Conservation (phyloP, 2,888 invertebrate genomes). For the Siphlonurus alternatus region DNA sequence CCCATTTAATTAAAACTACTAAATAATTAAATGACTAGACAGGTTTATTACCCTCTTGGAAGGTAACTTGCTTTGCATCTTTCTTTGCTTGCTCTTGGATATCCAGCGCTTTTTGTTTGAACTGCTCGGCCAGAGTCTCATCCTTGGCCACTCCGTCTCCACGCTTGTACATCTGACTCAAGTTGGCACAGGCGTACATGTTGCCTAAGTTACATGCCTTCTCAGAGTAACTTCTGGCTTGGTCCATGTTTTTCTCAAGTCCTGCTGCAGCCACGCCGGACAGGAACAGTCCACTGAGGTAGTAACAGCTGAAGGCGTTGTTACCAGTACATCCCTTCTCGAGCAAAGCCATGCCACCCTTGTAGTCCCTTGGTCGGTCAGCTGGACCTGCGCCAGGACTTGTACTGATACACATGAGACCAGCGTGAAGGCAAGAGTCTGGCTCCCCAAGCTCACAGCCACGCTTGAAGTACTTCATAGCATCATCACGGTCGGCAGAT, state of each 20-base stretch:
- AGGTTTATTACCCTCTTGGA: constrained; percentile 27
- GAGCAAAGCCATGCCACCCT: constrained; percentile 30
- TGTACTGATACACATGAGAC: constrained; percentile 39
- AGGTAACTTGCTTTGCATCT: constrained; percentile 25
- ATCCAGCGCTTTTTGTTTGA: constrained; percentile 49
- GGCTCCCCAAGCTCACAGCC: constrained; percentile 57
- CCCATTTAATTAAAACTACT: no score
- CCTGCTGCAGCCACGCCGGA: constrained; percentile 46
- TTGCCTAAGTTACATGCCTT: constrained; percentile 73
- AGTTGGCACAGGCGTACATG: constrained; percentile 76
- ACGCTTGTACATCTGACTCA: constrained; percentile 69
- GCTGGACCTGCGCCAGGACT: constrained; percentile 8
- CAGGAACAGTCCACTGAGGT: constrained; percentile 62
- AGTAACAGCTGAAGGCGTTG: constrained; percentile 59
- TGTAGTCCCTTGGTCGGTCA: neutral
- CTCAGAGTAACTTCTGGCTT: constrained; percentile 59
- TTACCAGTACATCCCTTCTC: constrained; percentile 33
- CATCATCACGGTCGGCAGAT: constrained; percentile 35
- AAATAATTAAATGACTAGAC: no score
- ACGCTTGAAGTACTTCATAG: constrained; percentile 54
- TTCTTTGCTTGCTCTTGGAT: constrained; percentile 48
- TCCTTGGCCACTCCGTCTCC: constrained; percentile 71
- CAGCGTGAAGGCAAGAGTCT: constrained; percentile 59
- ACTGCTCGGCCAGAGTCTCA: constrained; percentile 49
- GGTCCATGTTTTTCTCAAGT: constrained; percentile 42